Evolutionary conservation across 2,797 vertebrate species (phyloP).

Genomic region (Euphonia xanthogaster): DNA sequence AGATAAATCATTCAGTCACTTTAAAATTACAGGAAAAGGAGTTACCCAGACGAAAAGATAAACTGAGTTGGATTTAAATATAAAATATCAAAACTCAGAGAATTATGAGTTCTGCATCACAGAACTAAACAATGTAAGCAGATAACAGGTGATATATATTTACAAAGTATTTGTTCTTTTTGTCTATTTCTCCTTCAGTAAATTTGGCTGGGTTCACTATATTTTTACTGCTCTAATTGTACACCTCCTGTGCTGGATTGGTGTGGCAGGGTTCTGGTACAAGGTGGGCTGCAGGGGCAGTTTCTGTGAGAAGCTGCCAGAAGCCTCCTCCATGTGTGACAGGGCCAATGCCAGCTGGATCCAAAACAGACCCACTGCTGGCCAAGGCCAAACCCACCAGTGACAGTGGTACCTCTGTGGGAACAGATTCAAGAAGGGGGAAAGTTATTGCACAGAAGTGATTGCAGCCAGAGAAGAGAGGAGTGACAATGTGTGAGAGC

Average conservation of each 20-base stretch:
- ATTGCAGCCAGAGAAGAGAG: not conserved
- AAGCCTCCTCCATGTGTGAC: not conserved
- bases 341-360: not conserved
- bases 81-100: not conserved
- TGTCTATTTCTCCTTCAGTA: not conserved
- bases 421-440: not conserved
- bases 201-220: not conserved
- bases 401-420: fast-evolving
- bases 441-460: not conserved
- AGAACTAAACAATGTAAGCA: not conserved
- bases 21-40: not conserved
- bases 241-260: not conserved
- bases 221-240: not conserved
- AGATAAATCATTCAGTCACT: not conserved
- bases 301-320: not conserved
- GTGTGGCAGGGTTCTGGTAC: not conserved
- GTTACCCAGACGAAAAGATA: not conserved
- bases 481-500: not conserved
- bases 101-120: not conserved
- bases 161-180: not conserved
- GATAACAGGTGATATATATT: not conserved
- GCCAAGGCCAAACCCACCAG: not conserved
- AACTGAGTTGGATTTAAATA: not conserved
- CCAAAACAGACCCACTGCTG: not conserved
- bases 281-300: not conserved